Evolutionary conservation across 2,113 vertebrate species (phyloP).

Genomic region (Plecotus auritus): DNA sequence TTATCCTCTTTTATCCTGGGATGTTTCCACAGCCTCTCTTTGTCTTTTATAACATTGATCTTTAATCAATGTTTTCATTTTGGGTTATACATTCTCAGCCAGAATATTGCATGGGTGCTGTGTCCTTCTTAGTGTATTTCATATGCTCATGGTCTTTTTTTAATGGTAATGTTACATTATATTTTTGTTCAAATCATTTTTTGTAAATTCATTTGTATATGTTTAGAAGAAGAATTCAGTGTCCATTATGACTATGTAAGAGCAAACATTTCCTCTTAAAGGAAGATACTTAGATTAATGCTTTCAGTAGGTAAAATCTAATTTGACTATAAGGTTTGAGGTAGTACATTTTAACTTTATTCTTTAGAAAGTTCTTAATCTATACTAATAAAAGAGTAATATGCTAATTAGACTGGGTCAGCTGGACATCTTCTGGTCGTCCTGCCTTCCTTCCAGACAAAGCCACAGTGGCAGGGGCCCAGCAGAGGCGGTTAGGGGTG

Average conservation of each 20-base stretch:
- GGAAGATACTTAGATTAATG: not conserved
- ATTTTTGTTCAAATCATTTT: not conserved
- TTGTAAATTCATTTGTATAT: not conserved
- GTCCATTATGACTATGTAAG: not conserved
- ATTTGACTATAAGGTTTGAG: not conserved
- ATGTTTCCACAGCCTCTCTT: not conserved
- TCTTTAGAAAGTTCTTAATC: not conserved
- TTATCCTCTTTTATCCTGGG: not conserved
- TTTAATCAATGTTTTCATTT: not conserved
- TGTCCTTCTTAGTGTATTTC: not conserved
- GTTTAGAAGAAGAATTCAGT: slow-evolving; percentile 18
- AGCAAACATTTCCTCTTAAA: slow-evolving; percentile 47
- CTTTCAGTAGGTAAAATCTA: not conserved
- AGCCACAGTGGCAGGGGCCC: too few relatives aligned
- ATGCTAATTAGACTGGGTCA: too few relatives aligned
- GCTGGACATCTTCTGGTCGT: too few relatives aligned
- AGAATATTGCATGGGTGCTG: not conserved
- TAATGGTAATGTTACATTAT: not conserved
- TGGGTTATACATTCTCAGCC: not conserved
- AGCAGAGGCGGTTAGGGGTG: too few relatives aligned
- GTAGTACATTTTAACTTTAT: slow-evolving; percentile 26
- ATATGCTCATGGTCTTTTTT: not conserved
- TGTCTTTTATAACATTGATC: slow-evolving; percentile 9
- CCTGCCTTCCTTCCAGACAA: too few relatives aligned
- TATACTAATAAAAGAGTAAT: too few relatives aligned